Evolutionary conservation across 2,113 vertebrate genomes (phyloP).

Genomic region (Oryzias javanicus): DNA sequence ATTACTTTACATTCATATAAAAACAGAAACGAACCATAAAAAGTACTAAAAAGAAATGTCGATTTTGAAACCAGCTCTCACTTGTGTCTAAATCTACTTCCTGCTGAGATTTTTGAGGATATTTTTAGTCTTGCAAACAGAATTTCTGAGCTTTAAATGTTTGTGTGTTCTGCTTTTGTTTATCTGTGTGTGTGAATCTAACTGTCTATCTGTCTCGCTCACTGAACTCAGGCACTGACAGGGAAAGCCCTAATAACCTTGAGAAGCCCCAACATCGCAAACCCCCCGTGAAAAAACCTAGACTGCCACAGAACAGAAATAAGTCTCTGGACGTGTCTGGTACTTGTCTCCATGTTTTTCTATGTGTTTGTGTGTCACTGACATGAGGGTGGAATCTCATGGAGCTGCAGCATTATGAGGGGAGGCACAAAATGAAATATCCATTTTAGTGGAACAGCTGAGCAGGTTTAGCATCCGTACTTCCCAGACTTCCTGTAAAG

Average conservation of each 20-base stretch:
- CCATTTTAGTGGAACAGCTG: too few relatives aligned
- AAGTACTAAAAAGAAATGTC: too few relatives aligned
- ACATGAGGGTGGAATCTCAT: conserved; percentile 21
- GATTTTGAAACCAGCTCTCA: too few relatives aligned
- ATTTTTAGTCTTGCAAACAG: not conserved
- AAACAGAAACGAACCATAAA: too few relatives aligned
- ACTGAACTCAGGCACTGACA: conserved; percentile 71
- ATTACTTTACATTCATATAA: not conserved
- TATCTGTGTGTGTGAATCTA: conserved; percentile 48
- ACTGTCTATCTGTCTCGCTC: conserved; percentile 56
- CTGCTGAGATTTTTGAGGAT: too few relatives aligned
- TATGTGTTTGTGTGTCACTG: conserved; percentile 28
- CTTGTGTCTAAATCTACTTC: too few relatives aligned
- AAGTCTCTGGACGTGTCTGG: conserved; percentile 76
- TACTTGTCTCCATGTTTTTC: conserved; percentile 65
- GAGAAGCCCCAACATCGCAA: conserved; percentile 78
- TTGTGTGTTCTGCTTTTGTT: conserved; percentile 12
- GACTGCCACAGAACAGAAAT: conserved; percentile 78
- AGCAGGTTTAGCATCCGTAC: too few relatives aligned
- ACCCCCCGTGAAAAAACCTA: conserved; percentile 79
- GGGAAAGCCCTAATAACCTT: conserved; percentile 74
- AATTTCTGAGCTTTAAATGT: conserved; percentile 9
- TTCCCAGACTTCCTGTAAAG: too few relatives aligned
- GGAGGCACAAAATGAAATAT: too few relatives aligned
- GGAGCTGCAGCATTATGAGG: conserved; percentile 3